Base-by-base conservation (phyloP, 2,888 invertebrate species). In the Sarcophaga carnaria region DNA sequence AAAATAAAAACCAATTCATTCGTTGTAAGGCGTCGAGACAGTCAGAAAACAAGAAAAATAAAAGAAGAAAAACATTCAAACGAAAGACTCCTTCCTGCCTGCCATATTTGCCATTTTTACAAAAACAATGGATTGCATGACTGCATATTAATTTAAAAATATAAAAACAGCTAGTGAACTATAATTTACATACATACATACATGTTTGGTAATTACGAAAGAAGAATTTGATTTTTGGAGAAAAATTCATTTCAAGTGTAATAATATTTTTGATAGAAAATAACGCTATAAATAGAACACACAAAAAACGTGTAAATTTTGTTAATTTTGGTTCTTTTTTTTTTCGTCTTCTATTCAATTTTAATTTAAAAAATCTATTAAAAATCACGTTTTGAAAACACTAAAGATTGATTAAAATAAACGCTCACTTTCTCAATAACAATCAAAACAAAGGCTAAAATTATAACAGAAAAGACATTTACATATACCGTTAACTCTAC, bases 11-110 rank as follows among this genome's bases (percentile, higher is more conserved):
- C 17, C 17, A 4, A 54, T 10, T 67, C 49, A 69, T 83, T 80
- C 71, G 72, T 80, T 86, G 77, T 80, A 67, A 49, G 71, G 71
- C 45, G 76, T 11, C 84, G 84, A 80, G 71, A 80, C 84, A 84
- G 80, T 37, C 17, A 70, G 70, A 76, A 75, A 70, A 14, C 17
- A 54, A 12, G 54, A 14, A 14, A 75, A 70, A 12, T 49, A 49
- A 11, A 14, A 12, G 3, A 12, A 49, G 12, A 49, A 54, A 14
- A 14, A 17, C 17, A 54, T 54, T 54, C 0, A 54, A 54, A 54
- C 14, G 4, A 54, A 54, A 12, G 10, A 54, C 54, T 54, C 17
- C 54, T 49, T 3, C 14, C 49, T 14, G 10, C 12, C 14, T 11
- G 11, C 49, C 8, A 14, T 49, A 14, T 49, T 49, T 49, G 12